Percentiles rank a stretch among this genome's conserved stretches.
Evolutionary conservation across 2,888 invertebrate species (phyloP).

Genomic region (Pecten maximus): DNA sequence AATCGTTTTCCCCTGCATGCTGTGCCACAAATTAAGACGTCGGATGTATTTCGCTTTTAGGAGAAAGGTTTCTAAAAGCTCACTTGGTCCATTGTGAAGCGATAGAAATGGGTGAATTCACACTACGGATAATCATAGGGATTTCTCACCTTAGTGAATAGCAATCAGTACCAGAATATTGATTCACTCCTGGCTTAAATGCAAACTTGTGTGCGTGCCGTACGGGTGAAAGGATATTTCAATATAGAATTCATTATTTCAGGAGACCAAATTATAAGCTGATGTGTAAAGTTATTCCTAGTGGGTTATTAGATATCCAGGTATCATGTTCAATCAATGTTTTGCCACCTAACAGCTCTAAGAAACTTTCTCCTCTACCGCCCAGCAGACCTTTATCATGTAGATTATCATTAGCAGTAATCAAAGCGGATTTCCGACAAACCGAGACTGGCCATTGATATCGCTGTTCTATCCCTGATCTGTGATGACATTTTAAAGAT

Average conservation of each 20-base stretch:
- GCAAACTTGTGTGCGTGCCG: conserved; percentile 10
- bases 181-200: conserved; percentile 3
- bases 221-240: conserved; percentile 31
- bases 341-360: background rate
- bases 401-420: conserved; percentile 4
- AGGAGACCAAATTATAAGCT: conserved; percentile 1
- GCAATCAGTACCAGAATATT: conserved; percentile 40
- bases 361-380: background rate
- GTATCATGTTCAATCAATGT: background rate
- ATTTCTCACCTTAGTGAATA: background rate
- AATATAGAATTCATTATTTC: conserved; percentile 41
- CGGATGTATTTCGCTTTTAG: conserved; percentile 8
- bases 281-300: conserved; percentile 26
- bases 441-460: background rate
- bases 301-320: conserved; percentile 22
- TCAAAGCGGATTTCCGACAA: conserved; percentile 9
- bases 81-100: background rate
- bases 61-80: conserved; percentile 15
- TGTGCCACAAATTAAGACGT: conserved; percentile 5
- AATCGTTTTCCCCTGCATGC: background rate
- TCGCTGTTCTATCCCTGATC: background rate
- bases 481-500: conserved; percentile 28
- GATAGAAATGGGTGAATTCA: conserved; percentile 33
- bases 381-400: background rate
- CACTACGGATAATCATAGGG: conserved; percentile 11